Conservation (phyloP, 2,888 invertebrate genomes). For the Calameuta idolon region DNA sequence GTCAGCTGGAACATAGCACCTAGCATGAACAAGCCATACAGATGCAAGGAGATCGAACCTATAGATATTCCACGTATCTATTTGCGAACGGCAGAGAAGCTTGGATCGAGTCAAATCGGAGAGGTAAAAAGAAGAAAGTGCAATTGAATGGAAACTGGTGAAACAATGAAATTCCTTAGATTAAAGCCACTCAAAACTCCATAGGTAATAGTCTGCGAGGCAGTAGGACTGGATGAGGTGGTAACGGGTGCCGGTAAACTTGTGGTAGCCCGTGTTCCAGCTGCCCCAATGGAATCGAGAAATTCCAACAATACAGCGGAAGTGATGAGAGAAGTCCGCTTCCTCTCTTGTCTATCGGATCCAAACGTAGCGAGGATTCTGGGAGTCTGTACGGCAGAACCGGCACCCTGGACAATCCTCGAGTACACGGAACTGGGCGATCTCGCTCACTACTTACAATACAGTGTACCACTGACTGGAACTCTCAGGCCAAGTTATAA, state of each 20-base stretch:
- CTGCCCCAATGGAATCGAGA: conserved; percentile 60
- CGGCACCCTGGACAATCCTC: conserved; percentile 76
- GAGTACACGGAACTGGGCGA: conserved; percentile 83
- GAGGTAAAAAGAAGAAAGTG: conserved; percentile 63
- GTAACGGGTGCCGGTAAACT: conserved; percentile 68
- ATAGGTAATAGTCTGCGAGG: conserved; percentile 72
- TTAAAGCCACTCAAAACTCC: not conserved
- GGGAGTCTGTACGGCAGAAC: conserved; percentile 71
- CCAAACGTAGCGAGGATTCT: conserved; percentile 76
- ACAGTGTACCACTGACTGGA: conserved; percentile 62
- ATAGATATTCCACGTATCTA: conserved; percentile 71
- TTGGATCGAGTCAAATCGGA: conserved; percentile 72
- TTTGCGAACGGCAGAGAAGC: conserved; percentile 70
- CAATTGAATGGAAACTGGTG: not conserved
- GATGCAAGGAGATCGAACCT: conserved; percentile 72
- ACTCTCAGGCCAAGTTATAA: conserved; percentile 61
- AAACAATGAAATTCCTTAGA: not conserved
- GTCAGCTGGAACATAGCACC: conserved; percentile 74
- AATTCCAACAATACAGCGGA: conserved; percentile 65
- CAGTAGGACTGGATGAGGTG: conserved; percentile 69
- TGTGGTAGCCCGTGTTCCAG: conserved; percentile 70
- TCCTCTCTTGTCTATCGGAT: conserved; percentile 77
- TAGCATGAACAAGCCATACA: conserved; percentile 73
- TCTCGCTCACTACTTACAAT: conserved; percentile 76
- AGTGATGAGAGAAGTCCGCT: conserved; percentile 75